Percentiles rank a stretch among this genome's conserved stretches.
Conservation (phyloP, 1,140 invertebrate species). For the Ceratosolen solmsi region DNA sequence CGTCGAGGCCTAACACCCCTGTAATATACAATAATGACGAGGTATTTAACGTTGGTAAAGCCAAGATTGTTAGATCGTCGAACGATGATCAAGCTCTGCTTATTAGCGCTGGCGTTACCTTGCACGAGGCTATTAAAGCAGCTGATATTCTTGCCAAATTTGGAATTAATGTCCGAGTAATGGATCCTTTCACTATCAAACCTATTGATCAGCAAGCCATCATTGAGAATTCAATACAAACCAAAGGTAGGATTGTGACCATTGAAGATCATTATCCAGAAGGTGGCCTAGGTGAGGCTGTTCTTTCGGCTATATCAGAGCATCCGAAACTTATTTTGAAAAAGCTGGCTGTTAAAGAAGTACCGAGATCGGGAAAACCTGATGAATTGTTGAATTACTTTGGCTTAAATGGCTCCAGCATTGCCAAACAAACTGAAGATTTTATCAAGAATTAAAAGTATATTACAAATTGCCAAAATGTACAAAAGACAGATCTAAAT, state of each 20-base stretch:
- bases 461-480: background rate
- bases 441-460: conserved; percentile 76
- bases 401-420: conserved; percentile 88
- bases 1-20: conserved; percentile 91
- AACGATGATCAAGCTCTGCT: conserved; percentile 86
- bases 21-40: conserved; percentile 93
- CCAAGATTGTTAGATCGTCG: conserved; percentile 85
- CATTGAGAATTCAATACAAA: conserved; percentile 84
- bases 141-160: conserved; percentile 82
- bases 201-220: conserved; percentile 90
- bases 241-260: conserved; percentile 88
- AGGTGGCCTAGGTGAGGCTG: conserved; percentile 97
- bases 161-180: conserved; percentile 84
- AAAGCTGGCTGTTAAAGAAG: conserved; percentile 86
- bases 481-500: background rate
- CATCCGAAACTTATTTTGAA: conserved; percentile 85
- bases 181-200: conserved; percentile 97
- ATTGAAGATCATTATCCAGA: conserved; percentile 98
- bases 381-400: conserved; percentile 88
- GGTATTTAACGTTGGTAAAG: conserved; percentile 85
- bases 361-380: conserved; percentile 94
- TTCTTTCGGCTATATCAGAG: conserved; percentile 84
- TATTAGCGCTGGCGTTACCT: conserved; percentile 93
- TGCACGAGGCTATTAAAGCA: conserved; percentile 92
- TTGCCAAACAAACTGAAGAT: conserved; percentile 82